A percentile compares a stretch with the other conserved stretches of the same genome.
These are phyloP conservation scores for Scaptomyza cyrtandrae DNA, from an alignment of 2,888 invertebrate genomes.

Conservation along the genomic window DNA sequence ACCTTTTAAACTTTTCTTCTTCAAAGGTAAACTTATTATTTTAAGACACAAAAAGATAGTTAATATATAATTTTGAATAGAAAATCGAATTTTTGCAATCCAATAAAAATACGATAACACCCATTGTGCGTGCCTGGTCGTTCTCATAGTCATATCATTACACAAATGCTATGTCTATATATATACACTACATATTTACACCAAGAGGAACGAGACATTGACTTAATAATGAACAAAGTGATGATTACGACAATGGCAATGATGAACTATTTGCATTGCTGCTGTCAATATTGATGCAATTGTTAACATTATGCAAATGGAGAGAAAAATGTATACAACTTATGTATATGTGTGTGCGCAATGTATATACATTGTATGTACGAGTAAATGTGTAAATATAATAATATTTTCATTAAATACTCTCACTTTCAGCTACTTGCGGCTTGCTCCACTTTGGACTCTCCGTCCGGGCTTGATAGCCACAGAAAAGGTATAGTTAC, in stretches of 20 bases:
- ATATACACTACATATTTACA: background rate
- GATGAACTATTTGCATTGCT: slow-evolving; percentile 21
- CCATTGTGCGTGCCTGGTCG: slow-evolving; percentile 37
- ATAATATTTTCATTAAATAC: slow-evolving; percentile 8
- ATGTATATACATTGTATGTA: background rate
- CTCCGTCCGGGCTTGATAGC: slow-evolving; percentile 22
- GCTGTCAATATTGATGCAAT: slow-evolving; percentile 14
- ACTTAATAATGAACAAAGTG: slow-evolving; percentile 37
- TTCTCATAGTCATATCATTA: slow-evolving; percentile 7
- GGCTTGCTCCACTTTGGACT: slow-evolving; percentile 11
- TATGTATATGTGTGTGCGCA: background rate
- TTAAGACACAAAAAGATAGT: too few species aligned
- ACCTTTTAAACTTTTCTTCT: too few species aligned
- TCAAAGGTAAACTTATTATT: too few species aligned
- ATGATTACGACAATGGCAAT: slow-evolving; percentile 26
- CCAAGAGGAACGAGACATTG: slow-evolving; percentile 28
- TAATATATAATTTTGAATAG: too few species aligned
- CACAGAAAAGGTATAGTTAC: slow-evolving; percentile 30
- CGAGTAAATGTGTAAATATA: background rate
- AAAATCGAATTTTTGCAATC: too few species aligned
- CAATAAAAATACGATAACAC: background rate
- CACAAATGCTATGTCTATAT: background rate
- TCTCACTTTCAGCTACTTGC: slow-evolving; percentile 14
- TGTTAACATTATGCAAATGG: slow-evolving; percentile 56
- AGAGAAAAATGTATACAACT: background rate